Conservation (phyloP, 2,113 vertebrate genomes). For the Protobothrops flavoviridis region DNA sequence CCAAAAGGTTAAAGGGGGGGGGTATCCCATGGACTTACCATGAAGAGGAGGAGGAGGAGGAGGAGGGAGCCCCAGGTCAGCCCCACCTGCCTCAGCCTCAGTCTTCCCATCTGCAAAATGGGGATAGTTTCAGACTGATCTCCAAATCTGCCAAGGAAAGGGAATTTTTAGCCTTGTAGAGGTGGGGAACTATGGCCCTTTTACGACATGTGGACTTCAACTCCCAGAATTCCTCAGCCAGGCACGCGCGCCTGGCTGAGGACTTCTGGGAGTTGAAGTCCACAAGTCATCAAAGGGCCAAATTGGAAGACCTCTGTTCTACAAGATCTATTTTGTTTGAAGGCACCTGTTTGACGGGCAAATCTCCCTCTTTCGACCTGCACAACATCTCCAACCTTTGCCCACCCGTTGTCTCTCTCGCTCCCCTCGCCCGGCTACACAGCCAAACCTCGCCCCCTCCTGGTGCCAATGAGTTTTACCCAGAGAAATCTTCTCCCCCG, state of each 20-base stretch:
- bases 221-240: neutral
- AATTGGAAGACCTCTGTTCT: neutral
- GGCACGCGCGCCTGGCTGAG: neutral
- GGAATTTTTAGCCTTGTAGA: neutral
- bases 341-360: neutral
- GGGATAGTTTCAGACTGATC: neutral
- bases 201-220: neutral
- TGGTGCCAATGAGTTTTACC: neutral
- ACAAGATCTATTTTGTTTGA: neutral
- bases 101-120: neutral
- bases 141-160: neutral
- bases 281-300: too few species aligned
- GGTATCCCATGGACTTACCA: neutral
- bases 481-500: conserved; percentile 74
- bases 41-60: neutral
- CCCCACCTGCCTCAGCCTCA: neutral
- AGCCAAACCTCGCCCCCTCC: neutral
- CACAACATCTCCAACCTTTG: neutral
- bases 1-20: neutral
- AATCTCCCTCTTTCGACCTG: neutral
- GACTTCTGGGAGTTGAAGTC: too few species aligned
- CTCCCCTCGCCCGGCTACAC: neutral
- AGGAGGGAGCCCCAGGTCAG: neutral
- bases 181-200: neutral
- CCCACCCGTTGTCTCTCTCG: neutral